phyloP scores from a whole-genome alignment of 1,140 invertebrate genomes.

The Meloidogyne hapla region DNA sequence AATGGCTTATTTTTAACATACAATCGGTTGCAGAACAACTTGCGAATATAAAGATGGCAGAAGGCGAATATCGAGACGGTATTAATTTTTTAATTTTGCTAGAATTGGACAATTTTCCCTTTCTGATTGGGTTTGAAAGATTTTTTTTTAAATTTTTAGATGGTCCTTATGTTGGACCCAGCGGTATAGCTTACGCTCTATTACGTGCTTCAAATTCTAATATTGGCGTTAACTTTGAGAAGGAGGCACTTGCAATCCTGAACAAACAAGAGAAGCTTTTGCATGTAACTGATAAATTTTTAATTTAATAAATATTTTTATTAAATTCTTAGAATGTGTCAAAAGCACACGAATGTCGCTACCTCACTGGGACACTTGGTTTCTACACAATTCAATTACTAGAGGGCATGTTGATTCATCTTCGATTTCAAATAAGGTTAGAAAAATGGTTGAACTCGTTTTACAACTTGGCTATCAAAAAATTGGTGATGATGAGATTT shows the following conservation, averaged over 20 bases:
- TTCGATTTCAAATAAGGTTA: background rate
- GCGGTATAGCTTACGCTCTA: conserved; percentile 33
- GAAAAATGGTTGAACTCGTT: conserved; percentile 29
- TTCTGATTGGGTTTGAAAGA: no score
- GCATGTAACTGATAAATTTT: conserved; percentile 8
- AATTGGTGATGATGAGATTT: conserved; percentile 43
- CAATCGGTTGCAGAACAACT: conserved; percentile 11
- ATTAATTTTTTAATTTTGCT: background rate
- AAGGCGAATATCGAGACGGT: conserved; percentile 17
- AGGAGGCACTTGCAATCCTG: conserved; percentile 23
- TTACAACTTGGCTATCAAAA: conserved; percentile 37
- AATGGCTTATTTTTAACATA: conserved; percentile 13
- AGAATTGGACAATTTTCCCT: no score
- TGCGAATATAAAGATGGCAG: background rate
- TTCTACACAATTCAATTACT: conserved; percentile 38
- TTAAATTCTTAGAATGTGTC: conserved; percentile 31
- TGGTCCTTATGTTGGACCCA: no score
- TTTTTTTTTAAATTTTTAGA: conserved; percentile 25
- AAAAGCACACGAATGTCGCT: conserved; percentile 35
- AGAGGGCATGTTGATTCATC: conserved; percentile 12
- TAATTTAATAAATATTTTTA: background rate
- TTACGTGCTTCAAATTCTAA: conserved; percentile 16
- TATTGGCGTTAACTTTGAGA: background rate
- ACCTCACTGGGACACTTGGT: conserved; percentile 39
- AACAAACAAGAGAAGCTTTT: background rate